These are phyloP conservation scores for Gorsachius magnificus DNA, from an alignment of 2,797 vertebrate genomes.

Conservation along the genomic window DNA sequence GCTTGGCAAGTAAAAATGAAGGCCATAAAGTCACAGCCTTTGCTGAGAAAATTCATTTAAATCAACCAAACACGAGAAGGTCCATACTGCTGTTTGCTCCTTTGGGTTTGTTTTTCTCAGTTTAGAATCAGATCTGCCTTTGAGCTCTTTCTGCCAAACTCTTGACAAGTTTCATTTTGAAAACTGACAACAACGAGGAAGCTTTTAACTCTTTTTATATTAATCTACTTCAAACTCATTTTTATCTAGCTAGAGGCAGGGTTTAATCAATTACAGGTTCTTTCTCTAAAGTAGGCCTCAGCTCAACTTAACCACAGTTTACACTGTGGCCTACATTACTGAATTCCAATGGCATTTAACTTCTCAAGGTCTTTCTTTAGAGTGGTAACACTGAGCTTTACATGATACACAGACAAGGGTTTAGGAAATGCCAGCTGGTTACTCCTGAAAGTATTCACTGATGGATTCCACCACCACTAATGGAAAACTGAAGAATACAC, in stretches of 20 bases:
- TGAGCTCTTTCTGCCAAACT: conserved; percentile 35
- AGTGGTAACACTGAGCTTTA: conserved; percentile 48
- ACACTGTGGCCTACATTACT: conserved; percentile 71
- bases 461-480: background rate
- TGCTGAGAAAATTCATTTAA: background rate
- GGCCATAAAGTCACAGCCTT: background rate
- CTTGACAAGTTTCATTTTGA: conserved; percentile 59
- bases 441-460: conserved; percentile 29
- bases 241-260: conserved; percentile 65
- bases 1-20: conserved; percentile 5
- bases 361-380: conserved; percentile 45
- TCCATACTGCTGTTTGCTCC: background rate
- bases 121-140: conserved; percentile 23
- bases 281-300: conserved; percentile 63
- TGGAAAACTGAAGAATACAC: conserved; percentile 33
- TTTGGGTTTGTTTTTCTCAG: conserved; percentile 34
- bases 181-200: conserved; percentile 50
- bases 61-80: background rate
- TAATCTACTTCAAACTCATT: conserved; percentile 40
- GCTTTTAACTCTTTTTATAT: conserved; percentile 51
- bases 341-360: conserved; percentile 69
- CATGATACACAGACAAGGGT: conserved; percentile 15
- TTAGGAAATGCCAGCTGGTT: conserved; percentile 54
- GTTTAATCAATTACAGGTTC: conserved; percentile 71
- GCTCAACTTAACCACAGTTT: conserved; percentile 71